Evolutionary conservation across 1,140 invertebrate species (phyloP), one percentile per base, ranked within the genome.

Genomic region (Copidosoma floridanum): DNA sequence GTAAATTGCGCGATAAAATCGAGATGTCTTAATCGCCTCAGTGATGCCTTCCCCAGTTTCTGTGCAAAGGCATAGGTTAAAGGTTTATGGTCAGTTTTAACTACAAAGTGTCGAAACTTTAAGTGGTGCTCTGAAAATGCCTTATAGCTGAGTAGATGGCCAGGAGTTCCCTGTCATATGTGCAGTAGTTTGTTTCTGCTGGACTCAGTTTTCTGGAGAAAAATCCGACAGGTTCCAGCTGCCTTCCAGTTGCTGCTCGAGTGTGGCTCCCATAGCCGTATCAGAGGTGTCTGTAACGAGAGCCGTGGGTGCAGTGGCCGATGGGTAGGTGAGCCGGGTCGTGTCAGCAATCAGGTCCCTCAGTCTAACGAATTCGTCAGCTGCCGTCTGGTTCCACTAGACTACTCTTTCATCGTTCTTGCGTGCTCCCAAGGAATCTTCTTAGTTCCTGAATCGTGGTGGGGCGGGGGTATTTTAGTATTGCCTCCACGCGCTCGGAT

Each of bases 141-240:
- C 67, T 57, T 21, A 79, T 48, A 0, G 71, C 70, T 3, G 43
- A 3, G 44, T 65, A 73, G 7, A 71, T n/a, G n/a, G n/a, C n/a
- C n/a, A n/a, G n/a, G n/a, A n/a, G n/a, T n/a, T n/a, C n/a, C n/a
- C n/a, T n/a, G 63, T 72, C 68, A 43, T 69, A 74, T 0, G 71
- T 68, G 54, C 60, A 61, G 54, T 73, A 75, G 3, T 66, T 69
- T 38, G 20, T 40, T 56, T 74, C 51, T 16, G 70, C 41, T 2
- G 35, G 12, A 20, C 6, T 16, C 10, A 66, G 57, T 40, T 61
- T 64, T 2, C 40, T n/a, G 23, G 61, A 63, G 27, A 58, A 65
- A 20, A 63, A 65, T 7, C 26, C n/a, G n/a, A n/a, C n/a, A n/a
- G n/a, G n/a, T n/a, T n/a, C n/a, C n/a, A n/a, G n/a, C n/a, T n/a